These are phyloP conservation scores for Drosophila ercepeae DNA, from an alignment of 1,140 invertebrate genomes.

Conservation along the genomic window DNA sequence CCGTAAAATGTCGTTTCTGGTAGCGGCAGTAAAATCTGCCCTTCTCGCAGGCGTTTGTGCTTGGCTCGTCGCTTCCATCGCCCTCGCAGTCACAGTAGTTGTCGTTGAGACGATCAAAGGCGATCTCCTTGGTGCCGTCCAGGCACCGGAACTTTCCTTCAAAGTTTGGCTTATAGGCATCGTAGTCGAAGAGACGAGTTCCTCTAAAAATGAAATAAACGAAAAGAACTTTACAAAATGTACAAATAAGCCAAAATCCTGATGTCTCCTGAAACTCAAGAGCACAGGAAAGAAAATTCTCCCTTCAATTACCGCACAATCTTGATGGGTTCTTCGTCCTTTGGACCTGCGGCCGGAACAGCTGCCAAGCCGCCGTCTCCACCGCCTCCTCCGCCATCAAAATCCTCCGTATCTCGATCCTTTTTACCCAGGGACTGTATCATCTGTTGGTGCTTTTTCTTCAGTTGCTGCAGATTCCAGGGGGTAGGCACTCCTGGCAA, in stretches of 20 bases:
- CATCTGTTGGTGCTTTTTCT: slow-evolving; percentile 71
- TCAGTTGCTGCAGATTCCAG: slow-evolving; percentile 68
- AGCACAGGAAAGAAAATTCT: too few relatives aligned
- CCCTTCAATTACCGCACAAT: slow-evolving; percentile 68
- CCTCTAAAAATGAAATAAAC: slow-evolving; percentile 48
- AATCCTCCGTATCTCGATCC: slow-evolving; percentile 63
- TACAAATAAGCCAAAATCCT: too few relatives aligned
- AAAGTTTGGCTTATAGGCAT: slow-evolving; percentile 77
- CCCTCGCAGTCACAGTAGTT: slow-evolving; percentile 95
- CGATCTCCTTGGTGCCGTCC: slow-evolving; percentile 71
- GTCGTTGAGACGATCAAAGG: slow-evolving; percentile 91
- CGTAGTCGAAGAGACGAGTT: slow-evolving; percentile 79
- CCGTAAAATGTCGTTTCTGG: slow-evolving; percentile 84
- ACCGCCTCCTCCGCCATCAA: slow-evolving; percentile 31
- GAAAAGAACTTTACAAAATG: not conserved
- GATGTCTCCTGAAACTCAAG: too few relatives aligned
- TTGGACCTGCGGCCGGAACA: slow-evolving; percentile 7
- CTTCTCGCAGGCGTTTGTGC: slow-evolving; percentile 94
- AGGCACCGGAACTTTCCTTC: slow-evolving; percentile 76
- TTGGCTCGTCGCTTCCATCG: slow-evolving; percentile 95
- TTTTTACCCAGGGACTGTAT: slow-evolving; percentile 68
- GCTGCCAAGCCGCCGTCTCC: not conserved
- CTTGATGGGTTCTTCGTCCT: slow-evolving; percentile 57
- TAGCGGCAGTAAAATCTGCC: slow-evolving; percentile 89
- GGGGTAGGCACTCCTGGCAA: slow-evolving; percentile 67